Percentiles rank a stretch among this genome's conserved stretches.
Conservation (phyloP, 2,888 invertebrate species). For the Agonum fuliginosum region DNA sequence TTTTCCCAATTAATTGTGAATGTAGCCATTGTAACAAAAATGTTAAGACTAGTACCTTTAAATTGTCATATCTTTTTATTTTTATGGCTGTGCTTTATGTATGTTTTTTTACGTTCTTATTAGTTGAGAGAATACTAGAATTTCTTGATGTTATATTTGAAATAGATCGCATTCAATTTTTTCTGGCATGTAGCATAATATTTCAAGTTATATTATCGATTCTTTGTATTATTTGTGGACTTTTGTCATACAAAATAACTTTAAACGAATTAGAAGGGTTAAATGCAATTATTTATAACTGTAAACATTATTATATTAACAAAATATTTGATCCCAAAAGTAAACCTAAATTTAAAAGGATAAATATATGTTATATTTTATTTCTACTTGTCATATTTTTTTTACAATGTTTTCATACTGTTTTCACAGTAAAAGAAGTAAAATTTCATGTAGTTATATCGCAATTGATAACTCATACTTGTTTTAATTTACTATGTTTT, state of each 20-base stretch:
- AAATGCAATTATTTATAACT: constrained; percentile 11
- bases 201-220: background rate
- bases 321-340: background rate
- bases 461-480: background rate
- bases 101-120: background rate
- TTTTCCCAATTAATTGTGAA: constrained; percentile 48
- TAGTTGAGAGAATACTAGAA: background rate
- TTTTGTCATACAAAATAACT: background rate
- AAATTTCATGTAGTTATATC: background rate
- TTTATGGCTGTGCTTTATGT: background rate
- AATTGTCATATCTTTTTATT: background rate
- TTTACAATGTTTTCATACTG: background rate
- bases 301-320: constrained; percentile 30
- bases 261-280: constrained; percentile 1
- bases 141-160: background rate
- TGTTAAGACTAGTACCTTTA: constrained; percentile 20
- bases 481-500: background rate
- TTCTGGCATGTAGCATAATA: background rate
- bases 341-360: background rate
- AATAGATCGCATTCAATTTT: background rate
- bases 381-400: background rate
- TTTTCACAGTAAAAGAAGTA: background rate
- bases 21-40: constrained; percentile 57
- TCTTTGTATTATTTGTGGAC: background rate
- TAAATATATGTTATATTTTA: background rate